A percentile compares a stretch with the other conserved stretches of the same genome.
phyloP scores from a whole-genome alignment of 2,888 invertebrate genomes.

The Polia nebulosa region DNA sequence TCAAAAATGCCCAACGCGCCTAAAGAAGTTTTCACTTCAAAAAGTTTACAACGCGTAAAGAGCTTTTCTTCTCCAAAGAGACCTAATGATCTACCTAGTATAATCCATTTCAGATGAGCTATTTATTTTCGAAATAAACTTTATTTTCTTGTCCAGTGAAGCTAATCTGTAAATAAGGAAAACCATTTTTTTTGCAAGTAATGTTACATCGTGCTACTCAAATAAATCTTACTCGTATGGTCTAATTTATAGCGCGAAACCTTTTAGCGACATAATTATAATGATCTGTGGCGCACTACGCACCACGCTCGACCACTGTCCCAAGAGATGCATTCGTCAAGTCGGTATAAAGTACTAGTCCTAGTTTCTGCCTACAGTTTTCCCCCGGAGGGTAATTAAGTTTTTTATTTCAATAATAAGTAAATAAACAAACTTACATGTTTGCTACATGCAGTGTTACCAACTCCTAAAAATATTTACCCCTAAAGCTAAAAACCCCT shows the following conservation, averaged over 20 bases:
- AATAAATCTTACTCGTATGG: conserved; percentile 43
- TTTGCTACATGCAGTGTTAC: too few species aligned
- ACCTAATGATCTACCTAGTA: too few species aligned
- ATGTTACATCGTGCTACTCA: background rate
- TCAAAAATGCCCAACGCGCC: too few species aligned
- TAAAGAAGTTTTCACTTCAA: too few species aligned
- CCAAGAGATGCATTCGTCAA: conserved; percentile 45
- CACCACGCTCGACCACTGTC: conserved; percentile 20
- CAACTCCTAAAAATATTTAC: too few species aligned
- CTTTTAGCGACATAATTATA: conserved; percentile 41
- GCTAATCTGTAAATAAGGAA: background rate
- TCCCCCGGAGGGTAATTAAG: background rate
- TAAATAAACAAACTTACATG: too few species aligned
- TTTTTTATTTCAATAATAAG: too few species aligned
- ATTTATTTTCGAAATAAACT: too few species aligned
- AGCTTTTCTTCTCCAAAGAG: too few species aligned
- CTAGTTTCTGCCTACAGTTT: background rate
- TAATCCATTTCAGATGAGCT: too few species aligned
- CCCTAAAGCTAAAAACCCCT: too few species aligned
- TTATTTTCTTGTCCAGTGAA: background rate
- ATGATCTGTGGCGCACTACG: conserved; percentile 9
- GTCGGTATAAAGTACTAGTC: background rate
- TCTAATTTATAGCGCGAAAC: conserved; percentile 33
- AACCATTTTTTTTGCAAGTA: background rate
- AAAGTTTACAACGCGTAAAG: too few species aligned